Evolutionary conservation across 2,797 vertebrate species (phyloP).

Genomic region (Nannoperca australis): DNA sequence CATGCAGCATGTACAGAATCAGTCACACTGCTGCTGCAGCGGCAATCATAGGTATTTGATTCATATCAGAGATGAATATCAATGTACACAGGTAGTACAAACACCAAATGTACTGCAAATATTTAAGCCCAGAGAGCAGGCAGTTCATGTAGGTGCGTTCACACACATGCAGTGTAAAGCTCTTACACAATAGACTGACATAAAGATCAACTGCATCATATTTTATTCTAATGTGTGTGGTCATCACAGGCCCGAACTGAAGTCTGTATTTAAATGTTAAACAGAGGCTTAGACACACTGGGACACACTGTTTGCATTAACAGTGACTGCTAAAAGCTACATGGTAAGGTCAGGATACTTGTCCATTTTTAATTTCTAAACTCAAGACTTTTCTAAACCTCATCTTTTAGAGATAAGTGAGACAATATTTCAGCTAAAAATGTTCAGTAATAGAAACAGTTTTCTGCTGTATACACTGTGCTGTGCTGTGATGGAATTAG

Average conservation of each 20-base stretch:
- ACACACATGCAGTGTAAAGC: background rate
- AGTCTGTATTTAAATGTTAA: background rate
- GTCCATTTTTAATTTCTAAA: background rate
- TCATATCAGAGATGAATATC: constrained; percentile 15
- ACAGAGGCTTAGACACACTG: background rate
- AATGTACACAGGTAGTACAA: constrained; percentile 17
- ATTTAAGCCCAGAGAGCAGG: constrained; percentile 9
- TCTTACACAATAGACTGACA: background rate
- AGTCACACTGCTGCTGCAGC: constrained; percentile 10
- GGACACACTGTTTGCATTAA: background rate
- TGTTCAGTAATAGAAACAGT: background rate
- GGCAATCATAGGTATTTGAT: constrained; percentile 27
- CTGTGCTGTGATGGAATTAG: background rate
- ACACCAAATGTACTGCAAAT: constrained; percentile 20
- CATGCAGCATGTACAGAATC: constrained; percentile 25
- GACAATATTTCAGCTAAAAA: background rate
- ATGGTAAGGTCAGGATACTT: background rate
- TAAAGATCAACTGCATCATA: background rate
- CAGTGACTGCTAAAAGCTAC: background rate
- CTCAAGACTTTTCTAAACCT: background rate
- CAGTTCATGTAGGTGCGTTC: background rate
- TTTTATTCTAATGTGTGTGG: background rate
- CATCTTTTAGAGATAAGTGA: background rate
- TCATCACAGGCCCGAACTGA: background rate
- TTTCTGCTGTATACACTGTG: background rate